These are phyloP conservation scores for Lepidurus packardi DNA, from an alignment of 1,140 invertebrate species.

Conservation along the genomic window DNA sequence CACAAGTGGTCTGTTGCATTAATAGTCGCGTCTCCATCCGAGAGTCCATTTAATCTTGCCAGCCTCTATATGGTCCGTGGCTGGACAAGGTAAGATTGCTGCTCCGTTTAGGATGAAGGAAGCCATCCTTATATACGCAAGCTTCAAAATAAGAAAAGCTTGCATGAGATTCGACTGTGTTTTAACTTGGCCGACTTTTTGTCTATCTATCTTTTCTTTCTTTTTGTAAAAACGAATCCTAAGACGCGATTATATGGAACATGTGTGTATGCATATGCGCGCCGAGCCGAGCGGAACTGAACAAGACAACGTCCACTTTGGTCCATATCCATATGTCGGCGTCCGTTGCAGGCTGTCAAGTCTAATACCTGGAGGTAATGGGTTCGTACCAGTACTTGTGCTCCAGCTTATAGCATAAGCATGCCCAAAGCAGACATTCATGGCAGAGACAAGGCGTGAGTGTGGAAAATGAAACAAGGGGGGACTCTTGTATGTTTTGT, in stretches of 20 bases:
- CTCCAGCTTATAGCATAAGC: background rate
- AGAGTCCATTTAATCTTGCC: slow-evolving; percentile 18
- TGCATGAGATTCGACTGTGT: no score
- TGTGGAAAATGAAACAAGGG: background rate
- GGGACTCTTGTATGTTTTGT: background rate
- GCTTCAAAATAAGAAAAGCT: background rate
- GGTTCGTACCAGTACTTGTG: slow-evolving; percentile 18
- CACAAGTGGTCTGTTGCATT: slow-evolving; percentile 21
- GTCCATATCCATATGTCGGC: background rate
- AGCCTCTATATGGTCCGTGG: slow-evolving; percentile 15
- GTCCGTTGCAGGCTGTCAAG: background rate
- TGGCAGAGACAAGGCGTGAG: background rate
- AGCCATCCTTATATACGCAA: background rate
- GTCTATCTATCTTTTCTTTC: background rate
- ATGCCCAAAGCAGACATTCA: background rate
- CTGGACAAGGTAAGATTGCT: slow-evolving; percentile 21
- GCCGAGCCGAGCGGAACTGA: background rate
- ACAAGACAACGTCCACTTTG: background rate
- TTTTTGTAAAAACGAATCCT: background rate
- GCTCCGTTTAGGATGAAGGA: slow-evolving; percentile 3
- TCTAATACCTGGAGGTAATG: slow-evolving; percentile 8
- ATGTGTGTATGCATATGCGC: background rate
- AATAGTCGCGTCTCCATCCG: slow-evolving; percentile 17
- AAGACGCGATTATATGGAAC: background rate
- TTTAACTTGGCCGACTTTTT: background rate